These are phyloP conservation scores for Chauna torquata DNA, from an alignment of 2,113 vertebrate species.

Conservation along the genomic window DNA sequence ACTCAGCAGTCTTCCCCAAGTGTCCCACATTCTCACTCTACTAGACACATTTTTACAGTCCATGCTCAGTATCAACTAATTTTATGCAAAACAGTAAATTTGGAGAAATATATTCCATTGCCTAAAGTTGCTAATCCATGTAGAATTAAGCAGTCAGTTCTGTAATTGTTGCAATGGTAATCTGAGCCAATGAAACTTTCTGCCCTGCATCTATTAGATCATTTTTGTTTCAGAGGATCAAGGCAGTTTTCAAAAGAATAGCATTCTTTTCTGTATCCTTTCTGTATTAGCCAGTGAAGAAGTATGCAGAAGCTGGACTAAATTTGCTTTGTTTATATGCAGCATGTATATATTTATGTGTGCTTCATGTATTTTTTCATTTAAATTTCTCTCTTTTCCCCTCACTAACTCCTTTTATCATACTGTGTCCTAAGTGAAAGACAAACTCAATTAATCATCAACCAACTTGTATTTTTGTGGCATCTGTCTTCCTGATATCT, in stretches of 20 bases:
- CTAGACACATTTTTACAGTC: conserved; percentile 18
- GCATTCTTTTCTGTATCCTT: not conserved
- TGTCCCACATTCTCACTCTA: not conserved
- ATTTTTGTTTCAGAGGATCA: not conserved
- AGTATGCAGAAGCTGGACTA: not conserved
- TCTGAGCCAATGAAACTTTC: conserved; percentile 2
- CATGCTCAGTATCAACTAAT: not conserved
- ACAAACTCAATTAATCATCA: conserved; percentile 62
- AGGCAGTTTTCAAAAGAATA: not conserved
- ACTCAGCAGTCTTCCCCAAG: not conserved
- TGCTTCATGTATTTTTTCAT: conserved; percentile 18
- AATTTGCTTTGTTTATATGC: conserved; percentile 45
- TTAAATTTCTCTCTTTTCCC: conserved; percentile 41
- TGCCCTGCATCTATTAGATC: not conserved
- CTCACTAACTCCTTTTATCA: conserved; percentile 47
- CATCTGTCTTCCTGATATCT: conserved; percentile 42
- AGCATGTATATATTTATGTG: conserved; percentile 36
- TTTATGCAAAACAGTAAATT: conserved; percentile 26
- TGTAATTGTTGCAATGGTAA: not conserved
- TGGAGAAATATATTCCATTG: conserved; percentile 10
- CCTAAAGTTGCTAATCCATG: not conserved
- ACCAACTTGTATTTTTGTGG: conserved; percentile 11
- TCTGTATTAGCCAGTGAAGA: not conserved
- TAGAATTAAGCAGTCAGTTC: conserved; percentile 2
- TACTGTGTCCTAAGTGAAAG: conserved; percentile 41